Evolutionary conservation across 2,113 vertebrate species (phyloP), one percentile per base, ranked within the genome.

Genomic region (Hylia prasina): DNA sequence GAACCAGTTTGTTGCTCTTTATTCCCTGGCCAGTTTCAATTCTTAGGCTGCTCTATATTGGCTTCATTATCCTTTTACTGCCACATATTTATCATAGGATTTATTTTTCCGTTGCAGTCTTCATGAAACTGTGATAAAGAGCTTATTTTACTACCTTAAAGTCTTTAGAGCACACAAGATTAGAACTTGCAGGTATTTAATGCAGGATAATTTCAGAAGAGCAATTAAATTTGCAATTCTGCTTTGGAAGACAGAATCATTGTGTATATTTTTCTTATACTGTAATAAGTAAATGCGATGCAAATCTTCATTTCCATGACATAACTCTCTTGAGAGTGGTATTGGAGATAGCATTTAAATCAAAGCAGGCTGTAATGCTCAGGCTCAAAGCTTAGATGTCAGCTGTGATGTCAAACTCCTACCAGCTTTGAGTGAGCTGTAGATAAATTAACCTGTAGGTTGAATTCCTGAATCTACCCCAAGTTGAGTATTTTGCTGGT

Each of bases 1-100:
- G 73, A 92, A 79, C 30, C 16, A 24, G 28, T 82, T 64, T 79
- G 39, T 63, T 90, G 37, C 65, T 96, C 23, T 90, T 95, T 96
- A 83, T 96, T 96, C 75, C 84, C 61, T 57, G 58, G 40, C 87
- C 58, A 63, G 33, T 94, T 96, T 90, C 60, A 94, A 40, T 91
- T 47, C 75, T 91, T 73, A 64, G 51, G 28, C 73, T 3, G 8
- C 82, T 93, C 57, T 47, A 1, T 91, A 65, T 78, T 80, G 64
- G 37, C 66, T 87, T 89, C 5, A 9, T 94, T 93, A 76, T 75
- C 47, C 71, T 91, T 83, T 85, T 58, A 35, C 42, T 91, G 57
- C 50, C 69, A 82, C 64, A 24, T 91, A 51, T 72, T 96, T 48
- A 65, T 84, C 31, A 45, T 17, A 76, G 71, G 60, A 48, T 85